phyloP scores from a whole-genome alignment of 1,140 invertebrate species.

The Saccostrea echinata region DNA sequence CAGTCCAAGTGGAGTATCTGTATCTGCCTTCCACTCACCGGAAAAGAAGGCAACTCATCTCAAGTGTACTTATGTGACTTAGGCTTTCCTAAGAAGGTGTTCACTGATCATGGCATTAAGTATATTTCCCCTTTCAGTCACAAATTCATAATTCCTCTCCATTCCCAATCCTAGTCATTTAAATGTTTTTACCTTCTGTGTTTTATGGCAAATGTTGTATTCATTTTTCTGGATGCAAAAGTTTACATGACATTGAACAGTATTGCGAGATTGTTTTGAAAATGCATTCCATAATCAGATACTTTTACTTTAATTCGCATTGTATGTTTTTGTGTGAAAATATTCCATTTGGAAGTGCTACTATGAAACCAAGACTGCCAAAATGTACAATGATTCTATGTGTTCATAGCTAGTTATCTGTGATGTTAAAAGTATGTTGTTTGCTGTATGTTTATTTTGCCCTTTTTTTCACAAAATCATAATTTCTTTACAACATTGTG shows the following conservation, averaged over 20 bases:
- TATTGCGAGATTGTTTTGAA: slow-evolving; percentile 14
- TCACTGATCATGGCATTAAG: slow-evolving; percentile 87
- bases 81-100: slow-evolving; percentile 89
- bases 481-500: neutral
- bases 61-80: slow-evolving; percentile 93
- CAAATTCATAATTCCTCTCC: slow-evolving; percentile 91
- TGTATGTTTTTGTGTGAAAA: slow-evolving; percentile 12
- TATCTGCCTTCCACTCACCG: slow-evolving; percentile 87
- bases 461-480: neutral
- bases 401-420: slow-evolving; percentile 34
- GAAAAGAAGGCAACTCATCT: slow-evolving; percentile 86
- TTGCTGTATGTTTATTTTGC: neutral
- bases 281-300: slow-evolving; percentile 5
- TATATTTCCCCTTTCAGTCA: slow-evolving; percentile 94
- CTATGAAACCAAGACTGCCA: neutral
- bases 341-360: slow-evolving; percentile 38
- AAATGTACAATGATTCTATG: slow-evolving; percentile 5
- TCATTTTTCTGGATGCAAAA: slow-evolving; percentile 5
- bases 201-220: slow-evolving; percentile 17
- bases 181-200: slow-evolving; percentile 13
- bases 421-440: neutral
- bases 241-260: slow-evolving; percentile 23
- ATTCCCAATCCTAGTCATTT: slow-evolving; percentile 77
- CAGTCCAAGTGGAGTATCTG: slow-evolving; percentile 88
- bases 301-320: neutral